These are phyloP conservation scores for Drosophila pandora DNA, from an alignment of 1,140 invertebrate species.

Conservation along the genomic window DNA sequence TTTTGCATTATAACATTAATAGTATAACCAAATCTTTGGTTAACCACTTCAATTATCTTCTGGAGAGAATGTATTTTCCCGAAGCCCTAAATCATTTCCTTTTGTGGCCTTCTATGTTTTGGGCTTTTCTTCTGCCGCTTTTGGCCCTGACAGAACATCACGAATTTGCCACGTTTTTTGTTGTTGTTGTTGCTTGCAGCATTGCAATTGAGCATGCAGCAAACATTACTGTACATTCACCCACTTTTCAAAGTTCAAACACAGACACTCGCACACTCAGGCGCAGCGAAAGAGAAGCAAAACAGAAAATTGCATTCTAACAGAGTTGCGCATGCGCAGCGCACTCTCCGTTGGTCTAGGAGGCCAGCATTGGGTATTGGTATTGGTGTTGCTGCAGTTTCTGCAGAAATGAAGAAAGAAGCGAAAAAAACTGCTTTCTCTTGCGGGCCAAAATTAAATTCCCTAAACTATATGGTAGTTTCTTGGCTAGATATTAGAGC, in stretches of 20 bases:
- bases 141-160: slow-evolving; percentile 71
- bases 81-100: slow-evolving; percentile 31
- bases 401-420: slow-evolving; percentile 53
- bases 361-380: slow-evolving; percentile 4
- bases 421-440: slow-evolving; percentile 77
- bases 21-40: background rate
- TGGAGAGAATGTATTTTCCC: slow-evolving; percentile 24
- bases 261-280: slow-evolving; percentile 57
- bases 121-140: slow-evolving; percentile 20
- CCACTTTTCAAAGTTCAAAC: slow-evolving; percentile 83
- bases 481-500: slow-evolving; percentile 15
- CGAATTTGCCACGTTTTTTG: slow-evolving; percentile 74
- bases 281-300: slow-evolving; percentile 64
- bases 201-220: slow-evolving; percentile 78
- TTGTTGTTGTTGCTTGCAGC: slow-evolving; percentile 37
- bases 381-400: slow-evolving; percentile 53
- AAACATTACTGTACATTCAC: slow-evolving; percentile 83
- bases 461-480: slow-evolving; percentile 67
- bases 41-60: slow-evolving; percentile 11
- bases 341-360: slow-evolving; percentile 24
- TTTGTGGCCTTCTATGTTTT: slow-evolving; percentile 22
- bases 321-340: slow-evolving; percentile 75
- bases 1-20: background rate
- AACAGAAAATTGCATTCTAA: slow-evolving; percentile 81
- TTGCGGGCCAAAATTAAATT: slow-evolving; percentile 75